Evolutionary conservation across 2,797 vertebrate species (phyloP), one percentile per base, ranked within the genome.

Genomic region (Sphenopsis melanotis): DNA sequence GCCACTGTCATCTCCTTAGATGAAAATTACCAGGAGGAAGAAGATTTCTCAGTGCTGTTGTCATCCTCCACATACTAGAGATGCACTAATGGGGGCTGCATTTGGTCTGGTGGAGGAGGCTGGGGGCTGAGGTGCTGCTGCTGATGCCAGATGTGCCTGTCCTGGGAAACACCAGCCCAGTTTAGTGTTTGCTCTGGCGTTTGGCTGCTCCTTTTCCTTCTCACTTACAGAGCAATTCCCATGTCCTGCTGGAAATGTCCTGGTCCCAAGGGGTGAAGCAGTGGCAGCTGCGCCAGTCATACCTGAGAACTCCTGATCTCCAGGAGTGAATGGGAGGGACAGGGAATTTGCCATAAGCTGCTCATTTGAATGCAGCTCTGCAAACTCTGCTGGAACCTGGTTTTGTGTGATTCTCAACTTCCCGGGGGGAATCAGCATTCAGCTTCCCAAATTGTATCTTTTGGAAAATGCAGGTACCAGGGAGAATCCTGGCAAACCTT

Each of bases 61-160:
- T 39, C 26, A 34, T 64, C 19, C 37, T 64, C 47, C n/a, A 1
- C 1, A 3, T 56, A 36, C 22, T 22, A 19, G 61, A 57, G 23
- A 16, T 57, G 52, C 26, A 23, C 26, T 0, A 1, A 4, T 0
- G 1, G 19, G 42, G 15, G 15, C 26, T 76, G 37, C 4, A 0
- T 64, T 71, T 79, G 76, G 9, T n/a, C 34, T 41, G 37, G 20
- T n/a, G 69, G 65, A 53, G 32, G 8, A 61, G 36, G 42, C 34
- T 50, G 52, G 18, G 23, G 47, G 18, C 24, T 47, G 68, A 61
- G 68, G 37, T 42, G 10, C 30, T 65, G 34, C 53, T 36, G 30
- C 15, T 0, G 0, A 6, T 7, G 9, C 5, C 53, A 46, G 37
- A 49, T 34, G 9, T 60, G 17, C 18, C 44, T 60, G 37, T 64